phyloP scores from a whole-genome alignment of 1,140 invertebrate species.

The Drosophila navojoa region DNA sequence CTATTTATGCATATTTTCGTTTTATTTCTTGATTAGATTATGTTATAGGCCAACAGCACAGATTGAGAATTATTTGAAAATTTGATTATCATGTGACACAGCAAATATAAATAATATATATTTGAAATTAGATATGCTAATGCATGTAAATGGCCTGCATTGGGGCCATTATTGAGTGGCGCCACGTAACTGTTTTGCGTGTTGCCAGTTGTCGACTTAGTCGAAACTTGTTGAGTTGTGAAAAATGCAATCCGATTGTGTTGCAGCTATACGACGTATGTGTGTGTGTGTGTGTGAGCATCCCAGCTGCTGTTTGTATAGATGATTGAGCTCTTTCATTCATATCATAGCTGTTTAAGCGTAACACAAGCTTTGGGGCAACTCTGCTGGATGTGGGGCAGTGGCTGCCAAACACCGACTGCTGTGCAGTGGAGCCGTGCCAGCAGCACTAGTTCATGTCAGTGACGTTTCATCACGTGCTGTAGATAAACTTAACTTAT shows the following conservation, averaged over 20 bases:
- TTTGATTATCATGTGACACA: not conserved
- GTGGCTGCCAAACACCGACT: not conserved
- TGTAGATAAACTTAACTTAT: conserved; percentile 62
- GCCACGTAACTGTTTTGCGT: conserved; percentile 1
- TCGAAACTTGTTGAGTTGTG: conserved; percentile 12
- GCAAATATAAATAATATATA: no score
- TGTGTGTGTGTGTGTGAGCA: not conserved
- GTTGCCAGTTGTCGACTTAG: not conserved
- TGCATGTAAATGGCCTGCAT: conserved; percentile 3
- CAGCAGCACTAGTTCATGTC: conserved; percentile 4
- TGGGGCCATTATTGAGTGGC: not conserved
- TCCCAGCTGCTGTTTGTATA: conserved; percentile 41
- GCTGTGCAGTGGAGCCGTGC: not conserved
- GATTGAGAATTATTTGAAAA: conserved; percentile 1
- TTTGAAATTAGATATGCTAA: conserved; percentile 13
- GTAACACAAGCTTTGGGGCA: conserved; percentile 30
- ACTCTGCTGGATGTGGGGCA: conserved; percentile 3
- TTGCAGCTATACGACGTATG: not conserved
- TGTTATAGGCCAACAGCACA: not conserved
- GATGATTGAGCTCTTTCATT: conserved; percentile 48
- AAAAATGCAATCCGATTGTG: conserved; percentile 14
- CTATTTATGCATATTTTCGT: not conserved
- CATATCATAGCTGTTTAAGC: conserved; percentile 43
- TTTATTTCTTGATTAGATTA: conserved; percentile 2
- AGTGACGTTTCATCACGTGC: conserved; percentile 49